Base-by-base conservation (phyloP, 2,113 vertebrate genomes). In the Boleophthalmus pectinirostris region DNA sequence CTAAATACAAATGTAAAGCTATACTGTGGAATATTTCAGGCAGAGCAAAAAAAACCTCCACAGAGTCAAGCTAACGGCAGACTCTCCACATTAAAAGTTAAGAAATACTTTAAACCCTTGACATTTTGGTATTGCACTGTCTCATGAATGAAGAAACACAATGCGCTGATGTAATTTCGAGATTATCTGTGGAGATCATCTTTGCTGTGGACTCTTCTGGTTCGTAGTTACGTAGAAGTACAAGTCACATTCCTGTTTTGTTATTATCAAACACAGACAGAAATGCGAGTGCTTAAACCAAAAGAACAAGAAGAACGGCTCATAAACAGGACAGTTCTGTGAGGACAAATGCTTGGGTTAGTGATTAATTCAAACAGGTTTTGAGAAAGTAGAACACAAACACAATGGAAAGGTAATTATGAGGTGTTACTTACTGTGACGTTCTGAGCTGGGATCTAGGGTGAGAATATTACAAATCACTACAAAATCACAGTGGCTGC, bases 241-340 rank as follows among this genome's bases (percentile, higher is more conserved):
- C 15, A 14, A 33, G 29, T 38, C 61, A 64, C 61, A 64, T 64
- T 64, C 20, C 33, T 64, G 3, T 11, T 61, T n/a, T 8, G 33
- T 10, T 20, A 63, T 35, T 64, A 64, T 64, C 24, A 16, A 0
- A 68, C 18, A 18, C 10, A 15, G 14, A 38, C 13, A 21, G 74
- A 49, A 14, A 21, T 29, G 29, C 29, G 29, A 29, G 29, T 4
- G 29, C 29, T 4, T 4, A 29, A 82, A 81, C 71, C 20, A 13
- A 75, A 16, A 63, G 33, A 73, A 29, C 87, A 67, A 76, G 84
- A 45, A 38, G 18, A 74, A 70, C 78, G 38, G 24, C 74, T 66
- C 70, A 16, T 29, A 13, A 35, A 1, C 15, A 33, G 0, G 21
- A 65, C 68, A 29, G 5, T 0, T 0, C 76, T 46, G 56, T 7